Conservation (phyloP, 2,797 vertebrate species). For the Dermochelys coriacea region DNA sequence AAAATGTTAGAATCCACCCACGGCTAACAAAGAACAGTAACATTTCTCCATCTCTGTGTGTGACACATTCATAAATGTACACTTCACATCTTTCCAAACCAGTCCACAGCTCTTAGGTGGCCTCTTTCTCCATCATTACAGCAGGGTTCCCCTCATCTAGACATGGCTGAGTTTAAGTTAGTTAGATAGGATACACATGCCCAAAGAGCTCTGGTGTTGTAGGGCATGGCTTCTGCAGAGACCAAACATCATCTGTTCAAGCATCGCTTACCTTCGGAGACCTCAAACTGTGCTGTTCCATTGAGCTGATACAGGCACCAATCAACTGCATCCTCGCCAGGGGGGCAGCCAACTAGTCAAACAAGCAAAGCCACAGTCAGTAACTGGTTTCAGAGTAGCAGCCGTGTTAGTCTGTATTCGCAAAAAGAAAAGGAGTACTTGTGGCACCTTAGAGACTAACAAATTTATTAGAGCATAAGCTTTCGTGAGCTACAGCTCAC, state of each 20-base stretch:
- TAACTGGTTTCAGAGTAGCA: too few relatives aligned
- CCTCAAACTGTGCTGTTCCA: constrained; percentile 71
- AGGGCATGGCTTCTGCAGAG: neutral
- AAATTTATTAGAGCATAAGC: too few relatives aligned
- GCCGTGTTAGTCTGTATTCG: too few relatives aligned
- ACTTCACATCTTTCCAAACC: neutral
- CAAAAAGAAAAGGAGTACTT: too few relatives aligned
- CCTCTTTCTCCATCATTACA: neutral
- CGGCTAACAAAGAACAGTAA: neutral
- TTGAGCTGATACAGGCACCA: constrained; percentile 78
- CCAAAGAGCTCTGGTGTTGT: neutral
- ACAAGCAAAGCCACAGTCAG: constrained; percentile 56
- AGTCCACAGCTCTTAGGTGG: neutral
- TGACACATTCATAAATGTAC: neutral
- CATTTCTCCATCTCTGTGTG: neutral
- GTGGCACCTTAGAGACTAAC: too few relatives aligned
- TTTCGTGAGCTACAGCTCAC: too few relatives aligned
- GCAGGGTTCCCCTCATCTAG: neutral
- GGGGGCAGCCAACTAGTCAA: constrained; percentile 52
- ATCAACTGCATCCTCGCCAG: constrained; percentile 53
- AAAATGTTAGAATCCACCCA: neutral
- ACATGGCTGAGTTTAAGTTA: neutral
- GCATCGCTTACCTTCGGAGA: constrained; percentile 65
- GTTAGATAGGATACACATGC: neutral
- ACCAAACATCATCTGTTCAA: neutral